Conservation (phyloP, 2,888 invertebrate genomes). For the Copidosoma aretas region DNA sequence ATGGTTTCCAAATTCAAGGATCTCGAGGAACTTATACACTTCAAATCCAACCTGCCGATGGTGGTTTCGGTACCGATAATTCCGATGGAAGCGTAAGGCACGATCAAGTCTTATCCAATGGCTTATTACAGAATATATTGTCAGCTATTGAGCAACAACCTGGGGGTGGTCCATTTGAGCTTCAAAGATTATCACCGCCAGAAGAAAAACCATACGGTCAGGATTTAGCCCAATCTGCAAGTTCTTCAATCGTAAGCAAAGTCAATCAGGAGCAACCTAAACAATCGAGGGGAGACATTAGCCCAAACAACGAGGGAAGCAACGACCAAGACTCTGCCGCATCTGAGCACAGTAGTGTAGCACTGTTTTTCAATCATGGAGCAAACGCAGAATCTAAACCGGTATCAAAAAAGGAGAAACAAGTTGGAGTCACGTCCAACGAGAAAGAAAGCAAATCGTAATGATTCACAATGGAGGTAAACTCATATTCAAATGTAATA, state of each 20-base stretch:
- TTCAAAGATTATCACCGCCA: slow-evolving; percentile 49
- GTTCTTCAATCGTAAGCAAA: slow-evolving; percentile 32
- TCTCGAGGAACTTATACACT: slow-evolving; percentile 74
- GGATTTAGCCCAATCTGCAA: slow-evolving; percentile 44
- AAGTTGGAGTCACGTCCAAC: slow-evolving; percentile 26
- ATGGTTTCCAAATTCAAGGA: slow-evolving; percentile 62
- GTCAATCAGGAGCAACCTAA: slow-evolving; percentile 20
- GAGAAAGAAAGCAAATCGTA: slow-evolving; percentile 19
- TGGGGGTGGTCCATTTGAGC: slow-evolving; percentile 48
- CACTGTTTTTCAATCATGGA: slow-evolving; percentile 53
- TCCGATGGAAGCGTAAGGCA: slow-evolving; percentile 69
- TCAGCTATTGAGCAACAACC: slow-evolving; percentile 84
- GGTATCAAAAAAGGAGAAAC: slow-evolving; percentile 39
- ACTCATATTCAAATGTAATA: not conserved
- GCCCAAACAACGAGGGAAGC: slow-evolving; percentile 7
- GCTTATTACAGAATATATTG: slow-evolving; percentile 79
- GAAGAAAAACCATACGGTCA: slow-evolving; percentile 43
- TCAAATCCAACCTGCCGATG: slow-evolving; percentile 77
- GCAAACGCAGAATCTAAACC: slow-evolving; percentile 51
- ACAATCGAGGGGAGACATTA: slow-evolving; percentile 20
- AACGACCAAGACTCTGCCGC: slow-evolving; percentile 33
- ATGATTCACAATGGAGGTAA: not conserved
- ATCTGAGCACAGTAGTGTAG: slow-evolving; percentile 48
- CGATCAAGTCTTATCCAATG: slow-evolving; percentile 79
- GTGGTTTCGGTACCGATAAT: slow-evolving; percentile 63